A percentile compares a stretch with the other conserved stretches of the same genome.
Evolutionary conservation across 2,888 invertebrate genomes (phyloP).

Genomic region (Zootermopsis nevadensis): DNA sequence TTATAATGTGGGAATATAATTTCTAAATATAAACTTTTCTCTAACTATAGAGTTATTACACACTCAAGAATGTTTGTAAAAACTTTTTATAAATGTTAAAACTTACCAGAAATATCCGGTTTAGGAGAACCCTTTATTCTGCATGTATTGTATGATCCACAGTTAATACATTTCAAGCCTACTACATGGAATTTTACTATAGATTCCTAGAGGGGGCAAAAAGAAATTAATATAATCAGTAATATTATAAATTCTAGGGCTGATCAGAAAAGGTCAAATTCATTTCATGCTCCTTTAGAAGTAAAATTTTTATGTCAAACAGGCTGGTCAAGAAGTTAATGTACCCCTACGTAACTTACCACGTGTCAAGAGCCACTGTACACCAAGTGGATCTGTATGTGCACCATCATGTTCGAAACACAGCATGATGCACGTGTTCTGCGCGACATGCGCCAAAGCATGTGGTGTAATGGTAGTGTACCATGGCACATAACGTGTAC

Average conservation of each 20-base stretch:
- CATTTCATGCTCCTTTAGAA: neutral
- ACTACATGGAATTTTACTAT: conserved; percentile 88
- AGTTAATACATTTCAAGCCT: conserved; percentile 85
- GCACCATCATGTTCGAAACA: too few relatives aligned
- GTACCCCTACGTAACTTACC: too few relatives aligned
- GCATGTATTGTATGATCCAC: conserved; percentile 93
- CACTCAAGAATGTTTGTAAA: neutral
- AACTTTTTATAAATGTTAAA: neutral
- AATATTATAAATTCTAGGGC: neutral
- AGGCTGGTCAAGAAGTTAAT: neutral
- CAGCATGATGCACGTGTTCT: too few relatives aligned
- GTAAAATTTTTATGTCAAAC: neutral
- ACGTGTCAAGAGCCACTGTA: too few relatives aligned
- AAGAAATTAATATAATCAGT: conserved; percentile 34
- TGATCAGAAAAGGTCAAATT: conserved; percentile 38
- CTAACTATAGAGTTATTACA: neutral
- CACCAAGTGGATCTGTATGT: too few relatives aligned
- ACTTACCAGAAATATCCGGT: conserved; percentile 43
- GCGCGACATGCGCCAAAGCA: too few relatives aligned
- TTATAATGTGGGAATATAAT: too few relatives aligned
- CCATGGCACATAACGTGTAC: too few relatives aligned
- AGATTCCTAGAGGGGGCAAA: conserved; percentile 70
- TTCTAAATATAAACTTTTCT: neutral
- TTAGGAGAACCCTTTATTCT: conserved; percentile 75
- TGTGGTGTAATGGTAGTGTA: too few relatives aligned